These are phyloP conservation scores for Catharus ustulatus DNA, from an alignment of 2,797 vertebrate species.

Conservation along the genomic window DNA sequence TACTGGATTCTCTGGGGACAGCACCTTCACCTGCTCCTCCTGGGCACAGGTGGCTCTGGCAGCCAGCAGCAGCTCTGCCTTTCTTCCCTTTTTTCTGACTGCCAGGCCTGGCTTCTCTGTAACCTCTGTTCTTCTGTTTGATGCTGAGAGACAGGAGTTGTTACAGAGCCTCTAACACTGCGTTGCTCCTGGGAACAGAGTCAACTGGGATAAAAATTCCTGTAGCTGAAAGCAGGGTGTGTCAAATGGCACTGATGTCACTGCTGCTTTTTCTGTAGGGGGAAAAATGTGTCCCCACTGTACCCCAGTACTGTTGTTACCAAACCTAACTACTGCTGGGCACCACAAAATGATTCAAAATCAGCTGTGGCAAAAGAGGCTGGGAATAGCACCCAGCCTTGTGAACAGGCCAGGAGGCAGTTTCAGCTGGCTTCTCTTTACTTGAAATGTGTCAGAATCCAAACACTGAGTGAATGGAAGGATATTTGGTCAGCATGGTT, in stretches of 20 bases:
- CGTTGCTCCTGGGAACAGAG: neutral
- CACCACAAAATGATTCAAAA: neutral
- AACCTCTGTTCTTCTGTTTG: neutral
- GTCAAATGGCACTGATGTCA: neutral
- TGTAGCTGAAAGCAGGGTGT: neutral
- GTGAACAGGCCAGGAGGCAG: neutral
- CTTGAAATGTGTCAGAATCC: neutral
- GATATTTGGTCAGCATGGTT: neutral
- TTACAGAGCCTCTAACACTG: fast-evolving
- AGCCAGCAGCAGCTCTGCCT: neutral
- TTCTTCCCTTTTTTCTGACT: fast-evolving
- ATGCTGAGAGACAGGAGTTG: neutral
- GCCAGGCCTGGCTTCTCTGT: neutral
- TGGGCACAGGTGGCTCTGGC: neutral
- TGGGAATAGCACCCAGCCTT: neutral
- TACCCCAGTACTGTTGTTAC: fast-evolving
- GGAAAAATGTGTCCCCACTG: neutral
- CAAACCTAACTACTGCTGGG: neutral
- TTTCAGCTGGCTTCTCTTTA: neutral
- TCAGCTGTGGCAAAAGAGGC: neutral
- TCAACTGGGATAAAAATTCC: neutral
- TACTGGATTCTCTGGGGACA: neutral
- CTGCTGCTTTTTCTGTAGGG: neutral
- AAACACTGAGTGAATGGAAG: neutral
- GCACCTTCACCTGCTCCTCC: neutral